These are phyloP conservation scores for Octopus bimaculoides DNA, from an alignment of 1,140 invertebrate species.

Conservation along the genomic window DNA sequence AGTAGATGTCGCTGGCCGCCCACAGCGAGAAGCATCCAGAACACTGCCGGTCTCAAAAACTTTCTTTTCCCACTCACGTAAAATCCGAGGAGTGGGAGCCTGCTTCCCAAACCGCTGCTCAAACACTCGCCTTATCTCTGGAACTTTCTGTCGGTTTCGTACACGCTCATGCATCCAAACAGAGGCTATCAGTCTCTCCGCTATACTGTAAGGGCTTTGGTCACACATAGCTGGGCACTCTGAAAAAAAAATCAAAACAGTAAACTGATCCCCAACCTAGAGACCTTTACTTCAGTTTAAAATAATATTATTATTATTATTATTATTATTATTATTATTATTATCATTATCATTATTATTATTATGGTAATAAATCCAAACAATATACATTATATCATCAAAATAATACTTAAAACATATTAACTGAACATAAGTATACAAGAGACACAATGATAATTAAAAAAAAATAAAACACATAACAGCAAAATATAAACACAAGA, in stretches of 20 bases:
- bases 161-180: conserved; percentile 5
- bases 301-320: too few relatives aligned
- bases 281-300: not conserved
- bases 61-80: conserved; percentile 7
- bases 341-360: too few relatives aligned
- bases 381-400: too few relatives aligned
- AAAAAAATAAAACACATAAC: too few relatives aligned
- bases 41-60: not conserved
- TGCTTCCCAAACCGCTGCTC: not conserved
- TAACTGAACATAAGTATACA: too few relatives aligned
- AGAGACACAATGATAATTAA: too few relatives aligned
- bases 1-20: not conserved
- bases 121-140: not conserved
- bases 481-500: too few relatives aligned
- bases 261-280: not conserved
- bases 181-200: not conserved
- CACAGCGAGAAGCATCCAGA: not conserved
- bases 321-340: too few relatives aligned
- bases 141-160: not conserved
- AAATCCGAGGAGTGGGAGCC: not conserved
- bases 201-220: conserved; percentile 8
- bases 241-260: conserved; percentile 2
- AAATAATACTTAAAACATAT: too few relatives aligned
- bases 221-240: not conserved
- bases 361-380: too few relatives aligned